Evolutionary conservation across 37 sponge, comb jelly and placozoan species (phyloP).

Genomic region (Theonella swinhoei): DNA sequence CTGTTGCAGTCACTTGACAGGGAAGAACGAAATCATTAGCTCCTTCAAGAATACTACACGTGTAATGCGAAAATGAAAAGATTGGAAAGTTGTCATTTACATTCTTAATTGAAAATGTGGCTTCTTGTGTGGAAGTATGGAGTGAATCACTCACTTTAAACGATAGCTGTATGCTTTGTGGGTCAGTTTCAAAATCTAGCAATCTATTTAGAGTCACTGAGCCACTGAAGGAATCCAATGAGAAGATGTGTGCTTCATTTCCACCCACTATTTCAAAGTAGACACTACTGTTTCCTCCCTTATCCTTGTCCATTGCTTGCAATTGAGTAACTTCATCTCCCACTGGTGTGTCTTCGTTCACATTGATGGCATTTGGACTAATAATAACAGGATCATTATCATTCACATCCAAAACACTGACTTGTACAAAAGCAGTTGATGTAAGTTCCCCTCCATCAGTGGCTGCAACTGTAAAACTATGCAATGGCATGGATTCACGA

Average conservation of each 20-base stretch:
- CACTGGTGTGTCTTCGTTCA: slow-evolving; percentile 15
- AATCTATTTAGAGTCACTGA: slow-evolving; percentile 24
- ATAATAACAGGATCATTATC: slow-evolving; percentile 49
- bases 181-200: slow-evolving; percentile 53
- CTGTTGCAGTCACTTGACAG: slow-evolving; percentile 49
- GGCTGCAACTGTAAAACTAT: slow-evolving; percentile 53
- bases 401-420: slow-evolving; percentile 59
- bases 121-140: neutral
- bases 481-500: slow-evolving; percentile 25
- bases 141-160: slow-evolving; percentile 46
- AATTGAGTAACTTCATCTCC: slow-evolving; percentile 20
- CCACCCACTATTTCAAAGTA: slow-evolving; percentile 44
- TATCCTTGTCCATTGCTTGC: slow-evolving; percentile 45
- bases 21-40: neutral
- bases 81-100: slow-evolving; percentile 62
- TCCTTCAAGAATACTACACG: slow-evolving; percentile 22
- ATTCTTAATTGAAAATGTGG: slow-evolving; percentile 21
- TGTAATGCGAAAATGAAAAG: slow-evolving; percentile 46
- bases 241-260: slow-evolving; percentile 49
- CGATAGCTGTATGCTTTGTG: neutral
- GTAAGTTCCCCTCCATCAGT: slow-evolving; percentile 11
- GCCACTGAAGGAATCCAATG: slow-evolving; percentile 54
- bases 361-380: neutral
- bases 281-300: slow-evolving; percentile 40
- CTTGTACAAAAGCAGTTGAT: slow-evolving; percentile 23